These are phyloP conservation scores for Poecilus cupreus DNA, from an alignment of 2,888 invertebrate species.

Conservation along the genomic window DNA sequence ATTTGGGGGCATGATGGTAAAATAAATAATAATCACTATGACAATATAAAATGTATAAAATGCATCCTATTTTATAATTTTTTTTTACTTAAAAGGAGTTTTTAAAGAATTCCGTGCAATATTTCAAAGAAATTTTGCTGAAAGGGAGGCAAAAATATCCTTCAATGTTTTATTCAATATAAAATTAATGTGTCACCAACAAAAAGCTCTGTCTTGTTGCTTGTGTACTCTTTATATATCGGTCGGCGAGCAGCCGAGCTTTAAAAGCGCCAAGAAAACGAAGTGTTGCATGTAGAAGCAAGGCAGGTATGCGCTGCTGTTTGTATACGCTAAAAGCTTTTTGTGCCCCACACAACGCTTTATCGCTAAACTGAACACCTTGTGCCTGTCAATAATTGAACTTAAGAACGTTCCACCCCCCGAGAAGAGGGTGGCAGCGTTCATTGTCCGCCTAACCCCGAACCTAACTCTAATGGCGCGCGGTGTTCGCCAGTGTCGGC, in stretches of 20 bases:
- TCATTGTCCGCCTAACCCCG: constrained; percentile 21
- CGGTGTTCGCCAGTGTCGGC: neutral
- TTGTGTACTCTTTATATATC: neutral
- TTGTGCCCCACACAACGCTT: constrained; percentile 39
- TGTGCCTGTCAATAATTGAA: constrained; percentile 57
- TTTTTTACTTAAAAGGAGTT: too few species aligned
- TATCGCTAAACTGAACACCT: constrained; percentile 56
- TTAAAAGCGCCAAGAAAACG: constrained; percentile 7
- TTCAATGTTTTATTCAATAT: constrained; percentile 40
- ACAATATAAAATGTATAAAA: too few species aligned
- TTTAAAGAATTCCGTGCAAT: neutral
- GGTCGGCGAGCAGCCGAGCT: neutral
- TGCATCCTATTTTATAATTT: too few species aligned
- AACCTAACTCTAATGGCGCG: constrained; percentile 19
- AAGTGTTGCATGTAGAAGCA: constrained; percentile 18
- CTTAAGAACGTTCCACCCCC: constrained; percentile 40
- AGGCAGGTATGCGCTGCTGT: constrained; percentile 14
- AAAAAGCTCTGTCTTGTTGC: constrained; percentile 27
- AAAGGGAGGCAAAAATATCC: neutral
- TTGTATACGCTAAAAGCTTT: constrained; percentile 58
- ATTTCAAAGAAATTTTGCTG: neutral
- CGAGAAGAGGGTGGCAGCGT: neutral
- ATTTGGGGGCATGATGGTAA: too few species aligned
- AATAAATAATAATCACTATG: too few species aligned
- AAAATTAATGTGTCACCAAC: constrained; percentile 51